Evolutionary conservation across 2,113 vertebrate species (phyloP).

Genomic region (Heterotilapia buettikoferi): DNA sequence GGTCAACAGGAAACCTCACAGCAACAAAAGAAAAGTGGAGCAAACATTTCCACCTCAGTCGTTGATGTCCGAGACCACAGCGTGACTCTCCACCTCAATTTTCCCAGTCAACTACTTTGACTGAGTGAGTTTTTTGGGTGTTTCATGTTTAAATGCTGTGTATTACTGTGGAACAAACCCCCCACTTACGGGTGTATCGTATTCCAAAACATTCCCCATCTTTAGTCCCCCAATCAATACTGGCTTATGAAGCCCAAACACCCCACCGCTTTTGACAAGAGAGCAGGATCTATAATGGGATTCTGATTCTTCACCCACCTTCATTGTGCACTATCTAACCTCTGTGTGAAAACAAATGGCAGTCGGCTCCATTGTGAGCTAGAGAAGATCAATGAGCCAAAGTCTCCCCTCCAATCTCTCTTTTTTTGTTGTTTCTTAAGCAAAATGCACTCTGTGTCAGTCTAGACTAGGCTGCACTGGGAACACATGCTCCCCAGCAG

Average conservation of each 20-base stretch:
- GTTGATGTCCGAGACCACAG: not conserved
- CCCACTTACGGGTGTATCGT: not conserved
- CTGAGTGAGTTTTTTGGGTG: not conserved
- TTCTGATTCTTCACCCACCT: constrained; percentile 29
- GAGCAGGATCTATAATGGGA: constrained; percentile 39
- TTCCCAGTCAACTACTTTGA: not conserved
- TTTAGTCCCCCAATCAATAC: constrained; percentile 4
- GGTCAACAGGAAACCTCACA: not conserved
- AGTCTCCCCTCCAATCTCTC: not conserved
- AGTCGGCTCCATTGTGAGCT: not conserved
- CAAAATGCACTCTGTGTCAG: not conserved
- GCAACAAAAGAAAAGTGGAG: not conserved
- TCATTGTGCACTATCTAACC: constrained; percentile 8
- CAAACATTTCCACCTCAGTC: not conserved
- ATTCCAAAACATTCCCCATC: not conserved
- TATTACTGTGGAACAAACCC: not conserved
- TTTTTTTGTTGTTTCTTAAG: not conserved
- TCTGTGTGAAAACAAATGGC: constrained; percentile 51
- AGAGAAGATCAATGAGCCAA: constrained; percentile 39
- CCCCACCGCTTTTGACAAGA: not conserved
- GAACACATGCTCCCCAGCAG: not conserved
- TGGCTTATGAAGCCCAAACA: constrained; percentile 1
- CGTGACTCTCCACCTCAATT: not conserved
- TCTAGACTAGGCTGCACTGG: not conserved
- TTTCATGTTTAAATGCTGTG: not conserved